Conservation (phyloP, 2,797 vertebrate species). For the Diplodus puntazzo region DNA sequence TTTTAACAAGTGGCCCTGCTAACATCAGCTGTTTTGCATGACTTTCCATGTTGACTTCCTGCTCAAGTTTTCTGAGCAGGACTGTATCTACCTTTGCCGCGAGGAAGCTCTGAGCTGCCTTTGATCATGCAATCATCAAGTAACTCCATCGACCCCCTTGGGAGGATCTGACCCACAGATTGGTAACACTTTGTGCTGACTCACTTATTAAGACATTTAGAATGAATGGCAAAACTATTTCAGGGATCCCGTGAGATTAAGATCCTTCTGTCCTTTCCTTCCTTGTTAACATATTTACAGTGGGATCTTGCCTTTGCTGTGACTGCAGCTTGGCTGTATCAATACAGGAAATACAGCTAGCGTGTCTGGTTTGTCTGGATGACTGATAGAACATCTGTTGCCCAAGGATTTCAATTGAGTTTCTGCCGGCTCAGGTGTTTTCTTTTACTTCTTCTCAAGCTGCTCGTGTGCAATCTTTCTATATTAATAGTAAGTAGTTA, state of each 20-base stretch:
- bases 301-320: not conserved
- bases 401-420: not conserved
- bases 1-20: conserved; percentile 4
- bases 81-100: not conserved
- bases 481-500: not conserved
- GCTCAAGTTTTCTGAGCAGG: not conserved
- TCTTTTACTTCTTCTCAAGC: conserved; percentile 1
- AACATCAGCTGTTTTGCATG: conserved; percentile 2
- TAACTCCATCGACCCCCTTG: not conserved
- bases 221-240: not conserved
- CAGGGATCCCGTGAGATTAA: not conserved
- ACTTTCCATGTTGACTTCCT: not conserved
- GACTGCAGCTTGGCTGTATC: not conserved
- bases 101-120: conserved; percentile 1
- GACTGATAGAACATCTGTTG: conserved; percentile 4
- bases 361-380: not conserved
- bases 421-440: not conserved
- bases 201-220: not conserved
- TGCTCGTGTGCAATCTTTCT: not conserved
- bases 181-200: not conserved
- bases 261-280: not conserved
- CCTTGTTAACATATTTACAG: not conserved
- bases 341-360: not conserved
- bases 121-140: not conserved
- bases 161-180: no score